phyloP scores from a whole-genome alignment of 2,888 invertebrate species.

The Lepas anatifera region DNA sequence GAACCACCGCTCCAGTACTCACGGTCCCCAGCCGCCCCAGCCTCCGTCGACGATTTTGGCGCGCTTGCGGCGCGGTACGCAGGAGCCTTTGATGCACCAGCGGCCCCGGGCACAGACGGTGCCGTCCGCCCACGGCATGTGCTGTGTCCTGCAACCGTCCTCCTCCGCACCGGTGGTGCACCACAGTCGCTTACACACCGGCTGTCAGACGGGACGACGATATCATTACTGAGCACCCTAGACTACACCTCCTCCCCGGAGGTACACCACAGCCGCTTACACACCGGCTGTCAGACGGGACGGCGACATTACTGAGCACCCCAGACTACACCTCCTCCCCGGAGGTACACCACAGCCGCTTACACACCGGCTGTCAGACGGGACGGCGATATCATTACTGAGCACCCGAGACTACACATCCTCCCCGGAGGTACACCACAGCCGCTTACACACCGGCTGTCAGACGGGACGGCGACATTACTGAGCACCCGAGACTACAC shows the following conservation, averaged over 20 bases:
- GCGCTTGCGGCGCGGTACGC: conserved; percentile 16
- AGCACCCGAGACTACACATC: too few relatives aligned
- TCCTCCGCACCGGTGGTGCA: conserved; percentile 48
- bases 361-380: too few relatives aligned
- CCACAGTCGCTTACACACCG: conserved; percentile 62
- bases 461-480: too few relatives aligned
- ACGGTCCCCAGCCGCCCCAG: conserved; percentile 24
- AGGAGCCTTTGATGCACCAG: conserved; percentile 24
- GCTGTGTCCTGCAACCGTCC: conserved; percentile 58
- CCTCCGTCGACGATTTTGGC: conserved; percentile 21
- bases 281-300: background rate
- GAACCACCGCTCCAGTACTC: background rate
- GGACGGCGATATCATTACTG: too few relatives aligned
- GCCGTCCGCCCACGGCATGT: conserved; percentile 84
- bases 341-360: too few relatives aligned
- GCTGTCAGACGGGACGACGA: too few relatives aligned
- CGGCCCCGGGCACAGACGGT: conserved; percentile 51
- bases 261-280: background rate
- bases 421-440: too few relatives aligned
- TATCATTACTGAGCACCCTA: too few relatives aligned
- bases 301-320: too few relatives aligned
- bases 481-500: too few relatives aligned
- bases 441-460: background rate
- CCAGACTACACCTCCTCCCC: too few relatives aligned
- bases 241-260: too few relatives aligned